Base-by-base conservation (phyloP, 2,113 vertebrate genomes). In the Petrocephalus microphthalmus region DNA sequence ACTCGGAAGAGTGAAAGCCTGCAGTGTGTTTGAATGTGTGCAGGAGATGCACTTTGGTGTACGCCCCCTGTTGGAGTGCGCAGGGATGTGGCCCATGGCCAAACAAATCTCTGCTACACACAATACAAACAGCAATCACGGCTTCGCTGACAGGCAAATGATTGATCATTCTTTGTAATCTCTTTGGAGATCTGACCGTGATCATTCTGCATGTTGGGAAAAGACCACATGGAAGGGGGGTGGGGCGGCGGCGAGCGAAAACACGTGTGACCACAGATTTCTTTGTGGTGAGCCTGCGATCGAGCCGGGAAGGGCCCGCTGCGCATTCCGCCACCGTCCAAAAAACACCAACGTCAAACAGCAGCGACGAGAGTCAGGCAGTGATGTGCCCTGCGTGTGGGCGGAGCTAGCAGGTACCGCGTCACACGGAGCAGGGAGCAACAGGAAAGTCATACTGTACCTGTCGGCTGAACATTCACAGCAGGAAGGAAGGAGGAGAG, bases 401-500 rank as follows among this genome's bases (percentile, higher is more conserved):
- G 1, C 15, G 17, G 71, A 1, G 17, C 15, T 19, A 42, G 33
- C 33, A 7, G 71, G 17, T 78, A 33, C 29, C 67, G 1, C 33
- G n/a, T 64, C 60, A 64, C n/a, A 84, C 54, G 60, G 52, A 89
- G 88, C 37, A 89, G 90, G 93, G 57, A 82, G 78, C 22, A 64
- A 85, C 85, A 64, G 13, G 91, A 92, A 91, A 90, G 45, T 89
- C 84, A 89, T 90, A 91, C 93, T 94, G 90, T 96, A 96, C 95
- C 95, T 96, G 93, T 90, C 5, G 87, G 93, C 95, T 95, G 95
- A 93, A 92, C 92, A 89, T 91, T 92, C 88, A 94, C 87, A 90
- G 88, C 91, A 91, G 84, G 88, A 92, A 89, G 91, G 53, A 89
- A 85, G 89, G 87, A 90, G 90, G 60, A 90, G 90, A 88, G 64